A percentile compares a stretch with the other conserved stretches of the same genome.
Evolutionary conservation across 2,797 vertebrate genomes (phyloP).

Genomic region (Microtus agrestis): DNA sequence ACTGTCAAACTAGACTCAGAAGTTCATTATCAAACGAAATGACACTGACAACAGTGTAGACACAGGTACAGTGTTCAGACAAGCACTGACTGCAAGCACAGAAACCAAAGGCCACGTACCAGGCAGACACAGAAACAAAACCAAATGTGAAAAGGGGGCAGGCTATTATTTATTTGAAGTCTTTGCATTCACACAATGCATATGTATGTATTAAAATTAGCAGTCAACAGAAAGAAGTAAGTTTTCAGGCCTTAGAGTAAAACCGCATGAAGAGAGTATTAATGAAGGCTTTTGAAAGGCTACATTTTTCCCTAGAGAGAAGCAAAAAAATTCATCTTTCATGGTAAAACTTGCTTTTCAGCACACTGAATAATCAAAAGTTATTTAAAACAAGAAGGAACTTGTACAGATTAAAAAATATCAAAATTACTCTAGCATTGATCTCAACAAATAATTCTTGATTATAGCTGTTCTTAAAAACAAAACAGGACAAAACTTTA

Average conservation of each 20-base stretch:
- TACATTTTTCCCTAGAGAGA: neutral
- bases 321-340: constrained; percentile 39
- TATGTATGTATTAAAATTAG: constrained; percentile 46
- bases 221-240: constrained; percentile 45
- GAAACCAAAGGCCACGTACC: constrained; percentile 43
- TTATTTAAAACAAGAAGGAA: constrained; percentile 37
- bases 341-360: neutral
- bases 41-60: neutral
- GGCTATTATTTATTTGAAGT: constrained; percentile 14
- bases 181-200: constrained; percentile 22
- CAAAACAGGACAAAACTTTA: constrained; percentile 15
- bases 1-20: constrained; percentile 54
- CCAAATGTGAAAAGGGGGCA: constrained; percentile 28
- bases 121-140: constrained; percentile 26
- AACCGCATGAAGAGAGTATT: neutral
- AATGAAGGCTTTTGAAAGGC: neutral
- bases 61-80: constrained; percentile 38
- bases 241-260: constrained; percentile 59
- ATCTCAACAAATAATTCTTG: constrained; percentile 26
- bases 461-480: neutral
- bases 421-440: constrained; percentile 34
- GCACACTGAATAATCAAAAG: constrained; percentile 1
- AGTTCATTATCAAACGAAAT: constrained; percentile 45
- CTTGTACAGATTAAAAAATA: constrained; percentile 32
- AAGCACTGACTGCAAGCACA: constrained; percentile 59